phyloP scores from a whole-genome alignment of 2,113 vertebrate genomes.

The Acanthisitta chloris region DNA sequence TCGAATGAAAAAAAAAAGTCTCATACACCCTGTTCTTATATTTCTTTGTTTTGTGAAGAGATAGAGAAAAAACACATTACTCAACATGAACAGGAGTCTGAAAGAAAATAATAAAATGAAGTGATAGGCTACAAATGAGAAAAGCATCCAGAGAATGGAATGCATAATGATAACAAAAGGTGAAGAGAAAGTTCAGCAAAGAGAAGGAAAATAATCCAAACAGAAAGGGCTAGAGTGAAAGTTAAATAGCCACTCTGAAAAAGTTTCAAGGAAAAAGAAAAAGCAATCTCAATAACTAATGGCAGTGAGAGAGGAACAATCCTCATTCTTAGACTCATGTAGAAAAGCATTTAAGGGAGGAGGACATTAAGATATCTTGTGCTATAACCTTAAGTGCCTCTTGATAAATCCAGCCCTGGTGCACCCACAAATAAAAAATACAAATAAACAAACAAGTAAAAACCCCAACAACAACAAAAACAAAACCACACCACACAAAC shows the following conservation, averaged over 20 bases:
- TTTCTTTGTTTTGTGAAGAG: conserved; percentile 17
- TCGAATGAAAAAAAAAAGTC: neutral
- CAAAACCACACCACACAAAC: no score
- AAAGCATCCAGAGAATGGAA: conserved; percentile 11
- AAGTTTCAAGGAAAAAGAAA: neutral
- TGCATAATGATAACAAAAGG: neutral
- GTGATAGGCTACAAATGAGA: conserved; percentile 41
- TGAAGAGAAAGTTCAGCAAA: neutral
- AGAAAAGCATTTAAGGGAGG: neutral
- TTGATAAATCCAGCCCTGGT: neutral
- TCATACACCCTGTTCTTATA: neutral
- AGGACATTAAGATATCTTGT: neutral
- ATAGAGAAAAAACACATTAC: conserved; percentile 12
- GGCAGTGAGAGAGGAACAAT: neutral
- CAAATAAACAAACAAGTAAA: no score
- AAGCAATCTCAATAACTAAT: neutral
- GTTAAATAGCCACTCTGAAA: neutral
- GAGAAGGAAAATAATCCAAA: neutral
- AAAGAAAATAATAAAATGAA: conserved; percentile 55
- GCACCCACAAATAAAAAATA: no score
- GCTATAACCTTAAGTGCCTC: neutral
- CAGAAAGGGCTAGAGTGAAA: neutral
- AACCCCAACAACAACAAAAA: no score
- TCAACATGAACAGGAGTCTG: neutral
- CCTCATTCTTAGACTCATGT: neutral